A percentile compares a stretch with the other conserved stretches of the same genome.
Conservation (phyloP, 2,797 vertebrate genomes). For the Bufotes viridis region DNA sequence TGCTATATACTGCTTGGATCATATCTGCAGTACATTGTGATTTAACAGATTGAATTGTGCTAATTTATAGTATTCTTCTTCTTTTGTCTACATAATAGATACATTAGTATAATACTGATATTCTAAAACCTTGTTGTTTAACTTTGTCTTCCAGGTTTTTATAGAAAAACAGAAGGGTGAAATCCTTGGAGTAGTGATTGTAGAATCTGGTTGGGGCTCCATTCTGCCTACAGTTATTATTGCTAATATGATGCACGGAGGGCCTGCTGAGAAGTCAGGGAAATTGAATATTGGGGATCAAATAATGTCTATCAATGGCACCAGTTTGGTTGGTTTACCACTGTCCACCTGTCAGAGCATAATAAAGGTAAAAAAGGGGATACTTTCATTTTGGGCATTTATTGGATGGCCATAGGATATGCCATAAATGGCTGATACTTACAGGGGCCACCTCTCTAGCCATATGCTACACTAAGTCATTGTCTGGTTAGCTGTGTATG, state of each 20-base stretch:
- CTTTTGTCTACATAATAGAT: too few relatives aligned
- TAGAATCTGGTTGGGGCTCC: conserved; percentile 97
- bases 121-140: background rate
- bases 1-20: background rate
- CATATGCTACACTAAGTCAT: background rate
- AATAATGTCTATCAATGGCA: conserved; percentile 98
- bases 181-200: conserved; percentile 93
- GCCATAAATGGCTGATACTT: background rate
- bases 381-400: background rate
- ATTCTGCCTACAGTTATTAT: conserved; percentile 97
- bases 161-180: conserved; percentile 96
- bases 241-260: conserved; percentile 97
- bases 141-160: conserved; percentile 78
- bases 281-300: conserved; percentile 94
- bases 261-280: conserved; percentile 92
- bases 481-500: background rate
- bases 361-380: conserved; percentile 85
- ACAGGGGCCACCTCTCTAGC: background rate
- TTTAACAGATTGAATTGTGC: too few relatives aligned
- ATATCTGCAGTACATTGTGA: too few relatives aligned
- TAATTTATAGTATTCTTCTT: too few relatives aligned
- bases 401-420: background rate
- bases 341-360: conserved; percentile 97
- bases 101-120: background rate
- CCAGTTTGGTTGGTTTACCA: conserved; percentile 93